Percentiles rank a stretch among this genome's conserved stretches.
phyloP scores from a whole-genome alignment of 2,888 invertebrate species.

The Aleiodes leptofemur region DNA sequence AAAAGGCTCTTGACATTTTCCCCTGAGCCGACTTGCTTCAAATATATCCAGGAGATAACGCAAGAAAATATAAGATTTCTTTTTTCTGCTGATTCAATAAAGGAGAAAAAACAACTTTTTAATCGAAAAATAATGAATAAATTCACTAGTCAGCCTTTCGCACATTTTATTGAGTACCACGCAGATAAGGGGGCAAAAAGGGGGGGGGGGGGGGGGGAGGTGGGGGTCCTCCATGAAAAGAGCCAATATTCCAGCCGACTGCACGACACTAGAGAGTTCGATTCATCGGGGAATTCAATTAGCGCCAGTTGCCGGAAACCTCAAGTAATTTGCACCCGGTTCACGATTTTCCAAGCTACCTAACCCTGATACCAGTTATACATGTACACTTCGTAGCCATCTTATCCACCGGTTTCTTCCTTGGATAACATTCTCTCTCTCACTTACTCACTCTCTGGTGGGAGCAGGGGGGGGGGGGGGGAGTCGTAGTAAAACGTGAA shows the following conservation, averaged over 20 bases:
- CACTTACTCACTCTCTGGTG: no score
- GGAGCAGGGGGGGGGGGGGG: no score
- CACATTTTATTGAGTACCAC: slow-evolving; percentile 12
- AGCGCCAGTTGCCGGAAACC: slow-evolving; percentile 73
- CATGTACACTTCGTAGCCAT: slow-evolving; percentile 11
- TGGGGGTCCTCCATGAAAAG: slow-evolving; percentile 60
- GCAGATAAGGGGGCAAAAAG: not conserved
- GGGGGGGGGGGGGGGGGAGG: no score
- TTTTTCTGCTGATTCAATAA: no score
- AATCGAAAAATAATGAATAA: not conserved
- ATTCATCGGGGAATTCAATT: slow-evolving; percentile 73
- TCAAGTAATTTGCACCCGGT: slow-evolving; percentile 69
- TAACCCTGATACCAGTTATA: slow-evolving; percentile 24
- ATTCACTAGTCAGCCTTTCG: not conserved
- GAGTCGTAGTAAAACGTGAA: not conserved
- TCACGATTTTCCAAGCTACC: slow-evolving; percentile 27
- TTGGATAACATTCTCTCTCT: slow-evolving; percentile 9
- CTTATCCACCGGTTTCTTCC: slow-evolving; percentile 27
- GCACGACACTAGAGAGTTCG: slow-evolving; percentile 64
- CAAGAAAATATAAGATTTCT: no score
- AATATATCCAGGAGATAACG: no score
- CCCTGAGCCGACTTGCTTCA: no score
- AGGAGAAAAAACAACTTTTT: no score
- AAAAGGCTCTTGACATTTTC: no score
- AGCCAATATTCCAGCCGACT: slow-evolving; percentile 68